Percentiles rank a stretch among this genome's conserved stretches.
These are phyloP conservation scores for Phlogophora meticulosa DNA, from an alignment of 2,888 invertebrate genomes.

Conservation along the genomic window DNA sequence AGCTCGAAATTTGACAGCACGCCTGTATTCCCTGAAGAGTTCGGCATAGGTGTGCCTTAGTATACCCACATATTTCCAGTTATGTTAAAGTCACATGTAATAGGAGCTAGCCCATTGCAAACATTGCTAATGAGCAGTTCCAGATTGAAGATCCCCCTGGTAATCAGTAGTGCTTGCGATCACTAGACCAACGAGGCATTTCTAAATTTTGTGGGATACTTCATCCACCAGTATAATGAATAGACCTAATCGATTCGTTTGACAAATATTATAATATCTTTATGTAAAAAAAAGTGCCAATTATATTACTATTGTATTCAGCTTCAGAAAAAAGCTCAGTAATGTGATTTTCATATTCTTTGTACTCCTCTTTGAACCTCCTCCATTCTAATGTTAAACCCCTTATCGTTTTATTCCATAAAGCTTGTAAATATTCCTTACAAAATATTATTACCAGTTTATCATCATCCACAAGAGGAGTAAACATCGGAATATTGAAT, in stretches of 20 bases:
- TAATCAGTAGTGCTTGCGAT: too few relatives aligned
- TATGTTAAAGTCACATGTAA: too few relatives aligned
- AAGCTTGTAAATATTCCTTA: slow-evolving; percentile 20
- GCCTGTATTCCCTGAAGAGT: too few relatives aligned
- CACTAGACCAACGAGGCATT: too few relatives aligned
- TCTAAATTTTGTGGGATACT: too few relatives aligned
- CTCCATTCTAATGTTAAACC: slow-evolving; percentile 9
- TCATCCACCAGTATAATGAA: background rate
- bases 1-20: background rate
- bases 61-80: too few relatives aligned
- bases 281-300: background rate
- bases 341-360: slow-evolving; percentile 5
- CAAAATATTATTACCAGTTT: slow-evolving; percentile 23
- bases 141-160: too few relatives aligned
- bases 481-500: slow-evolving; percentile 47
- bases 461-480: slow-evolving; percentile 24
- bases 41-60: too few relatives aligned
- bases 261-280: background rate
- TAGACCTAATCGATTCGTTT: background rate
- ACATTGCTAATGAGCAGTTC: too few relatives aligned
- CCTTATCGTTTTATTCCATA: slow-evolving; percentile 23
- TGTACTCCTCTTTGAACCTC: slow-evolving; percentile 10
- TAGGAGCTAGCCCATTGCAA: too few relatives aligned
- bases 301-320: background rate
- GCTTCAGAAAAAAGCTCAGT: background rate